Evolutionary conservation across 2,888 invertebrate species (phyloP).

Genomic region (Athrips mouffetella): DNA sequence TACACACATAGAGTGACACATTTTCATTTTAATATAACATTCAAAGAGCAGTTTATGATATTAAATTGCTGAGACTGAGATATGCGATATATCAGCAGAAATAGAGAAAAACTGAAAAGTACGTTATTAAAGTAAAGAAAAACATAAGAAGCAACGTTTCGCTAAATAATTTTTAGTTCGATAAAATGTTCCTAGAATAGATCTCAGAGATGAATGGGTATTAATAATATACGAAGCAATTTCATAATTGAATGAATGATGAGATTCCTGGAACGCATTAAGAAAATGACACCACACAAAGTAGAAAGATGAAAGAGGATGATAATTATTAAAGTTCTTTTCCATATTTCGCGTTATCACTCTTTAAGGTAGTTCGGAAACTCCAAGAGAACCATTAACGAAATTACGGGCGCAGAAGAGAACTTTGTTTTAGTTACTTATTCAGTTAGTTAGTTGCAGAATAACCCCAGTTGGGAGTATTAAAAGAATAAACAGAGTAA

Average conservation of each 20-base stretch:
- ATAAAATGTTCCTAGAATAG: too few species aligned
- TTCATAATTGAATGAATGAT: neutral
- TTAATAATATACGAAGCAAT: too few species aligned
- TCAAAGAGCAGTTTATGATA: too few species aligned
- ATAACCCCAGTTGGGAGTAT: slow-evolving; percentile 7
- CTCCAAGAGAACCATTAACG: slow-evolving; percentile 8
- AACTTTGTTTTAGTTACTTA: slow-evolving; percentile 12
- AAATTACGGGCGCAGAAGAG: slow-evolving; percentile 10
- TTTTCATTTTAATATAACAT: too few species aligned
- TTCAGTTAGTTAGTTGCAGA: slow-evolving; percentile 10
- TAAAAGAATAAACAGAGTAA: slow-evolving; percentile 8
- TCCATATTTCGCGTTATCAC: slow-evolving; percentile 9
- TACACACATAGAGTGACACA: too few species aligned
- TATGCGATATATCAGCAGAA: too few species aligned
- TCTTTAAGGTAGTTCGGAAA: slow-evolving; percentile 5
- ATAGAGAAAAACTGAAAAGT: too few species aligned
- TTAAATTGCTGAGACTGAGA: too few species aligned
- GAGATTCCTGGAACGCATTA: neutral
- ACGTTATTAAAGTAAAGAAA: too few species aligned
- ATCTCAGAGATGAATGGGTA: too few species aligned
- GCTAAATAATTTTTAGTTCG: too few species aligned
- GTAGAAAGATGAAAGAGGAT: neutral
- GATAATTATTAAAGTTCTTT: slow-evolving; percentile 11
- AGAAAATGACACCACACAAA: neutral
- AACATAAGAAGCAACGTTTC: too few species aligned